These are phyloP conservation scores for Euproctis similis DNA, from an alignment of 2,888 invertebrate species.

Conservation along the genomic window DNA sequence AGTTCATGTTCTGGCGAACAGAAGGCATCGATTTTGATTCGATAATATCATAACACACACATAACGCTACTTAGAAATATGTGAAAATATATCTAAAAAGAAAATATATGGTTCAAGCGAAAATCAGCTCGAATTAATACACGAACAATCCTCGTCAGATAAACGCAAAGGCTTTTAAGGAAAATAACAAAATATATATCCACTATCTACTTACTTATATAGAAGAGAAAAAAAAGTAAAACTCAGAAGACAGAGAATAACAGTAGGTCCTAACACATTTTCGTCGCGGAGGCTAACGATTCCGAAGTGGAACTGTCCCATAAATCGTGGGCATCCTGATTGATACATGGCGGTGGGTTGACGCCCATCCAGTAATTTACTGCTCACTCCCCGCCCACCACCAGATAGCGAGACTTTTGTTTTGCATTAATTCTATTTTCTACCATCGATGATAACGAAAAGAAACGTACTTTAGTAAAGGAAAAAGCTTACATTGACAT, in stretches of 20 bases:
- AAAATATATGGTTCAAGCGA: too few species aligned
- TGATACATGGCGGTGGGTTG: constrained; percentile 77
- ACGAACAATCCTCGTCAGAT: constrained; percentile 5
- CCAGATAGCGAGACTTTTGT: constrained; percentile 71
- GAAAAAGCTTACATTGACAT: too few species aligned
- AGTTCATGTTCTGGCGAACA: too few species aligned
- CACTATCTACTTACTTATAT: too few species aligned
- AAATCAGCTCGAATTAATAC: too few species aligned
- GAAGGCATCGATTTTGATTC: too few species aligned
- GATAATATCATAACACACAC: too few species aligned
- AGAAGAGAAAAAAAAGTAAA: constrained; percentile 33
- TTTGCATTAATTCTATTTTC: constrained; percentile 73
- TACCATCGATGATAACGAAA: constrained; percentile 32
- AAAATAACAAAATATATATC: constrained; percentile 34
- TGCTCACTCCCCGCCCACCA: constrained; percentile 78
- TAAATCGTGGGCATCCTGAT: constrained; percentile 68
- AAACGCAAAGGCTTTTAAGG: constrained; percentile 14
- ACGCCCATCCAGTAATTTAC: constrained; percentile 80
- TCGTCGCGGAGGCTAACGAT: constrained; percentile 73
- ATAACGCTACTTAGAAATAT: too few species aligned
- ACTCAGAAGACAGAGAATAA: constrained; percentile 54
- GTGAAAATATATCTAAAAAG: too few species aligned
- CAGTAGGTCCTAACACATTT: constrained; percentile 70
- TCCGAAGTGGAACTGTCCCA: constrained; percentile 72
- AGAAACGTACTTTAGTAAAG: constrained; percentile 30